Conservation (phyloP, 2,797 vertebrate species). For the Garrulus glandarius region DNA sequence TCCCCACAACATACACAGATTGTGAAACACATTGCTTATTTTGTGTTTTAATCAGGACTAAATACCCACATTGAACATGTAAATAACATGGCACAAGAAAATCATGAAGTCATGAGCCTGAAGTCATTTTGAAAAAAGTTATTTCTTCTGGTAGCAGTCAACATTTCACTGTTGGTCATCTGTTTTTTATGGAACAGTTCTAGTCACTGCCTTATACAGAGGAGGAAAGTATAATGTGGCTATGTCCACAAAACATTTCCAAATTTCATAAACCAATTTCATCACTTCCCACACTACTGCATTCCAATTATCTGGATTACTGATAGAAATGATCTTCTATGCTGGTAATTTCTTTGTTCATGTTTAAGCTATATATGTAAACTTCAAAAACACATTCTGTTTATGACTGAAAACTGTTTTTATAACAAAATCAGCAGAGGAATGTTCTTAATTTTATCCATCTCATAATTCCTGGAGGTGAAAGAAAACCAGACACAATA, state of each 20-base stretch:
- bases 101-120: not conserved
- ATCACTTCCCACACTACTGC: not conserved
- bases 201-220: not conserved
- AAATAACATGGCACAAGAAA: not conserved
- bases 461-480: not conserved
- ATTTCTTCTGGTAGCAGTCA: not conserved
- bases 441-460: not conserved
- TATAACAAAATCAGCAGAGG: not conserved
- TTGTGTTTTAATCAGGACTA: not conserved
- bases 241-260: not conserved
- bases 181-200: not conserved
- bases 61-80: not conserved
- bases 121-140: not conserved
- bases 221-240: not conserved
- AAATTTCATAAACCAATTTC: not conserved
- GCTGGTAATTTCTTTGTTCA: not conserved
- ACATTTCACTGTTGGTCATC: not conserved
- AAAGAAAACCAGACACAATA: not conserved
- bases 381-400: not conserved
- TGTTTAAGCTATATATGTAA: not conserved
- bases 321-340: not conserved
- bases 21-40: not conserved
- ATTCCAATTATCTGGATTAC: not conserved
- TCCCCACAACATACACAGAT: not conserved
- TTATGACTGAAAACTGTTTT: not conserved